These are phyloP conservation scores for Epsilonema sp. DNA, from an alignment of 2,888 invertebrate species.

Conservation along the genomic window DNA sequence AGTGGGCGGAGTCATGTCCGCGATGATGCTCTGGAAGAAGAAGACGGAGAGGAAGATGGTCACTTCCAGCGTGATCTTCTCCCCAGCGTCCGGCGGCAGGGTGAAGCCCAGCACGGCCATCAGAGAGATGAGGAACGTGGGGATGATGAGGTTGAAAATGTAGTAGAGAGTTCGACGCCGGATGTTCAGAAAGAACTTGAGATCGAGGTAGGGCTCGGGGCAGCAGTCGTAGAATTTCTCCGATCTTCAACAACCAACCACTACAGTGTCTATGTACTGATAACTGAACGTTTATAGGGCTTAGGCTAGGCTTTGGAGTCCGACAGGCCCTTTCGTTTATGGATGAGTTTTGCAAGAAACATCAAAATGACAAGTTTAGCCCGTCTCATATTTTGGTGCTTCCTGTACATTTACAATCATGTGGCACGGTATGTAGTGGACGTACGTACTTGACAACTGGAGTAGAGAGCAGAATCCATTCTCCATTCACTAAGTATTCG, in stretches of 20 bases:
- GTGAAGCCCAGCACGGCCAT: constrained; percentile 96
- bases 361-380: no score
- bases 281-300: no score
- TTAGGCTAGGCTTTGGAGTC: no score
- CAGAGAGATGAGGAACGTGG: constrained; percentile 91
- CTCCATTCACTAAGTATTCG: constrained; percentile 95
- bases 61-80: constrained; percentile 65
- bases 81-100: constrained; percentile 92
- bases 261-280: no score
- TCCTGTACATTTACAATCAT: no score
- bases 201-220: constrained; percentile 49
- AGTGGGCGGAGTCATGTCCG: constrained; percentile 67
- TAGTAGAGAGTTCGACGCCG: constrained; percentile 90
- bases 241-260: background rate
- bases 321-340: no score
- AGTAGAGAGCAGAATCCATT: constrained; percentile 59
- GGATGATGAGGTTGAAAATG: constrained; percentile 97
- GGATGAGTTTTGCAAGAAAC: no score
- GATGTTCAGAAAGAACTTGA: constrained; percentile 86
- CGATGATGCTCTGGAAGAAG: constrained; percentile 89
- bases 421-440: background rate
- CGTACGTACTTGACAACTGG: background rate
- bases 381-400: background rate
- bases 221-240: background rate
- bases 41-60: constrained; percentile 56